A percentile compares a stretch with the other conserved stretches of the same genome.
Conservation (phyloP, 2,113 vertebrate genomes). For the Ciconia boyciana region DNA sequence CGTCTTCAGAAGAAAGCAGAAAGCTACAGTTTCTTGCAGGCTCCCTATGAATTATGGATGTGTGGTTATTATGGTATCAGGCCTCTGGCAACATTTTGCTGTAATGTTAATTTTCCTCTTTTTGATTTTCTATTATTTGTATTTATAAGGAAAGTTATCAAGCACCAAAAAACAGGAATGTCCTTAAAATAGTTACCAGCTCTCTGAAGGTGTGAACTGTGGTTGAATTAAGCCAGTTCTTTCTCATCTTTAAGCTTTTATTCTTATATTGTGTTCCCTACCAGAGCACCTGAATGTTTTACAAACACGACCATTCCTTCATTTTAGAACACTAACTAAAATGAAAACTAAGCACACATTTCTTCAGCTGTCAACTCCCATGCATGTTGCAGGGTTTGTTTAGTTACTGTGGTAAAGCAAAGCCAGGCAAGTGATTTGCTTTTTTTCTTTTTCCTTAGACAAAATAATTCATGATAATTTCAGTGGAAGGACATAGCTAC, state of each 20-base stretch:
- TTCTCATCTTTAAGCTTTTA: not conserved
- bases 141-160: not conserved
- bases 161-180: not conserved
- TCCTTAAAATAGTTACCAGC: not conserved
- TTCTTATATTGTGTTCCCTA: not conserved
- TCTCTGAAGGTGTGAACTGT: not conserved
- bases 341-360: not conserved
- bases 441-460: not conserved
- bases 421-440: not conserved
- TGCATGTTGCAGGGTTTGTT: not conserved
- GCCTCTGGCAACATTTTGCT: conserved; percentile 9
- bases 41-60: conserved; percentile 33
- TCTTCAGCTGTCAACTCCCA: not conserved
- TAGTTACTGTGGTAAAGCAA: not conserved
- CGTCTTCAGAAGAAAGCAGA: not conserved
- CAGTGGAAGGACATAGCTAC: not conserved
- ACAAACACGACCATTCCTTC: not conserved
- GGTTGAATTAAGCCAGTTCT: not conserved
- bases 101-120: conserved; percentile 1
- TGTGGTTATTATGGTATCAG: not conserved
- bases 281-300: not conserved
- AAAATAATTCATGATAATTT: not conserved
- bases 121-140: not conserved
- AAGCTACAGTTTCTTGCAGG: not conserved
- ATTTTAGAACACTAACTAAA: not conserved